phyloP scores from a whole-genome alignment of 2,888 invertebrate species.

The Tetragnatha montana region DNA sequence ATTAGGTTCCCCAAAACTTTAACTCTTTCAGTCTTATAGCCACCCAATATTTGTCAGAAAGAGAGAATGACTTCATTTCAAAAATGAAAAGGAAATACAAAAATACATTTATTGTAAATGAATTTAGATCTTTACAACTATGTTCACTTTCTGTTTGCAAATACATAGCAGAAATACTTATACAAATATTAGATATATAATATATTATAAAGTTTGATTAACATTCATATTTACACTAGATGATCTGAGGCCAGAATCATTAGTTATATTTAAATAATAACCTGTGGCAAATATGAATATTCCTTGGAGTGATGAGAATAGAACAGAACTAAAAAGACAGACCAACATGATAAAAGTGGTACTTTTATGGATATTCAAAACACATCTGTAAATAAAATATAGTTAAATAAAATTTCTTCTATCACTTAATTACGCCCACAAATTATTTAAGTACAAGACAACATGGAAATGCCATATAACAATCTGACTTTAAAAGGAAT shows the following conservation, averaged over 20 bases:
- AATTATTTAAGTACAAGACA: background rate
- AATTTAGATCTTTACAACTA: slow-evolving; percentile 69
- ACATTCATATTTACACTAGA: slow-evolving; percentile 65
- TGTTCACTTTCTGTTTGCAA: slow-evolving; percentile 50
- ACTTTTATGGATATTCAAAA: background rate
- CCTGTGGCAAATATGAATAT: background rate
- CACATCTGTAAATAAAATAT: background rate
- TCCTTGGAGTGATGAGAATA: background rate
- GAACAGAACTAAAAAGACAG: background rate
- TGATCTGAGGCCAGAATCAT: slow-evolving; percentile 42
- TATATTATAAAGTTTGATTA: slow-evolving; percentile 64
- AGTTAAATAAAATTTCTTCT: background rate
- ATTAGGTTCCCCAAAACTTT: too few relatives aligned
- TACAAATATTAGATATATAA: slow-evolving; percentile 64
- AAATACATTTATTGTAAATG: slow-evolving; percentile 70
- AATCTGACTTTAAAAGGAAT: background rate
- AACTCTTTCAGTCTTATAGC: too few relatives aligned
- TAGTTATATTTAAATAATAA: slow-evolving; percentile 22
- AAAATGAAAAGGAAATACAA: slow-evolving; percentile 47
- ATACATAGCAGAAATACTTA: slow-evolving; percentile 64
- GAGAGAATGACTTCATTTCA: background rate
- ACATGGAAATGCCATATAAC: background rate
- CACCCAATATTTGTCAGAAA: too few relatives aligned
- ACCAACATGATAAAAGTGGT: background rate
- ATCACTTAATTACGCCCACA: background rate